Conservation (phyloP, 2,113 vertebrate genomes). For the Dendrocopos noguchii region DNA sequence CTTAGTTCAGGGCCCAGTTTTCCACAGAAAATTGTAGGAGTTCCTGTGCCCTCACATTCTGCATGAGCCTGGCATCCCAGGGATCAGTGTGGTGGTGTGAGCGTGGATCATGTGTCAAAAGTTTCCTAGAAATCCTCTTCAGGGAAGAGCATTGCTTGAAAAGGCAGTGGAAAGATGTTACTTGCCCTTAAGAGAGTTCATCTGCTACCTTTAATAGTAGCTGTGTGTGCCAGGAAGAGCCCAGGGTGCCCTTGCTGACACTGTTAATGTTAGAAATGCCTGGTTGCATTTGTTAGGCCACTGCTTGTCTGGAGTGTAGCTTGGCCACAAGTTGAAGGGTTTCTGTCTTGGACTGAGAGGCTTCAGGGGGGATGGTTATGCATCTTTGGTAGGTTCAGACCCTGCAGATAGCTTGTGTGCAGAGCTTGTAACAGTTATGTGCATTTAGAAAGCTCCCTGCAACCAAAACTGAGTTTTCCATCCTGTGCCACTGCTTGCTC, state of each 20-base stretch:
- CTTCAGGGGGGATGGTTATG: neutral
- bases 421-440: neutral
- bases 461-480: neutral
- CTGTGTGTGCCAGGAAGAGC: neutral
- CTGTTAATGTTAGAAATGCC: neutral
- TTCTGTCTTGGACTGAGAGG: neutral
- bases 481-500: neutral
- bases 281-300: fast-evolving
- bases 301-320: neutral
- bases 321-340: neutral
- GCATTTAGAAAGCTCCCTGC: neutral
- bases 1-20: neutral
- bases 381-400: neutral
- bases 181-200: neutral
- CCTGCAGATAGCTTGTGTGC: neutral
- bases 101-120: neutral
- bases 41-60: neutral
- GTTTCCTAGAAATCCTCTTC: conserved; percentile 43
- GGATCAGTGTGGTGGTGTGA: fast-evolving
- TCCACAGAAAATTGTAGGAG: neutral
- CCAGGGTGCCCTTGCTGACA: neutral
- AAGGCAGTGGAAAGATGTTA: neutral
- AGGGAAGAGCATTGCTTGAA: neutral
- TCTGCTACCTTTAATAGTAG: conserved; percentile 14
- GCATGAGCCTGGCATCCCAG: fast-evolving